phyloP scores from a whole-genome alignment of 2,113 vertebrate genomes.

The Triplophysa dalaica region DNA sequence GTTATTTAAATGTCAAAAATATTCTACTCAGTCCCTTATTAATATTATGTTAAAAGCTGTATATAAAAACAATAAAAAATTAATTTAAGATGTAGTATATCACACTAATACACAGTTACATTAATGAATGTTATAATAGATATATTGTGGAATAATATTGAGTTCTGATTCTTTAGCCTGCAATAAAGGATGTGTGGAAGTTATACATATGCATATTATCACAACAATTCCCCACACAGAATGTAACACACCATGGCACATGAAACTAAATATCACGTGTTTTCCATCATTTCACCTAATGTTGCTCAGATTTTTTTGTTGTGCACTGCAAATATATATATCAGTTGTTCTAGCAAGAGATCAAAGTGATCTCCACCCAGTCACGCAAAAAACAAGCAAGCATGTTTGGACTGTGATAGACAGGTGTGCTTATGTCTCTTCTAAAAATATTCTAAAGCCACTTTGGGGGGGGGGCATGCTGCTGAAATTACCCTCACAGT shows the following conservation, averaged over 20 bases:
- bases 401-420: conserved; percentile 25
- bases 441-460: conserved; percentile 54
- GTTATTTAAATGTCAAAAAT: too few species aligned
- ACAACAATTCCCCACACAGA: not conserved
- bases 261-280: not conserved
- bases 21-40: too few species aligned
- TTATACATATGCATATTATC: not conserved
- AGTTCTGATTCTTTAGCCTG: not conserved
- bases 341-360: not conserved
- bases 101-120: not conserved
- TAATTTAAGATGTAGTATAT: too few species aligned
- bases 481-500: conserved; percentile 53
- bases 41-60: too few species aligned
- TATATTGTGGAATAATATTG: not conserved
- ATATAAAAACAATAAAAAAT: too few species aligned
- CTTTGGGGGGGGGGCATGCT: conserved; percentile 6
- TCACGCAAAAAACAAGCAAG: conserved; percentile 11
- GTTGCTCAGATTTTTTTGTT: not conserved
- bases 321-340: not conserved
- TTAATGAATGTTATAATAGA: not conserved
- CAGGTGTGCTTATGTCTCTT: conserved; percentile 42
- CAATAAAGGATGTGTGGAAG: not conserved
- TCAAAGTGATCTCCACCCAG: conserved; percentile 6
- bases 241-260: not conserved
- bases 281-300: not conserved